Conservation (phyloP, 30 jellyfish, hydroid and myxozoan species). For the Aurelia sp. region DNA sequence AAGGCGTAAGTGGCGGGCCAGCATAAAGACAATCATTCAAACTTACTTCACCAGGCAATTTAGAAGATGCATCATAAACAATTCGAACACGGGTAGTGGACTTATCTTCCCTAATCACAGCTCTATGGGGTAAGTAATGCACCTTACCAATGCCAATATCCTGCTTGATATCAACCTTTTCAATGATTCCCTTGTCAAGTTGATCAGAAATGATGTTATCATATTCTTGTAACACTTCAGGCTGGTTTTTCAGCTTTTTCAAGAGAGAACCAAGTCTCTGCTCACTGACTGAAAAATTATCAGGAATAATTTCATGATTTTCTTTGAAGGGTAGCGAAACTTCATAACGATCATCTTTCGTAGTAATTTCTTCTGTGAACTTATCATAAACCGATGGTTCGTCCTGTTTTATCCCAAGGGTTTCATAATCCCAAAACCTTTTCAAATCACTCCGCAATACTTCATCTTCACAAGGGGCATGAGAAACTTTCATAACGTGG, state of each 20-base stretch:
- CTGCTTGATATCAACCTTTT: neutral
- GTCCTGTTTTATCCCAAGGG: neutral
- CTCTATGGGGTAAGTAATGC: neutral
- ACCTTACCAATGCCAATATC: neutral
- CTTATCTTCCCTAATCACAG: neutral
- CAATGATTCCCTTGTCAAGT: neutral
- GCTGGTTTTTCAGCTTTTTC: neutral
- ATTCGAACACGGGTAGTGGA: neutral
- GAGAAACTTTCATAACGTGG: slow-evolving; percentile 12
- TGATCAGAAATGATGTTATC: neutral
- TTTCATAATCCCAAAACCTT: slow-evolving; percentile 10
- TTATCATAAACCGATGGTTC: slow-evolving; percentile 12
- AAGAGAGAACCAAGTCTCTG: neutral
- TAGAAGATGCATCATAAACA: neutral
- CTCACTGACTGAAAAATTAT: neutral
- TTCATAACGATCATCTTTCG: neutral
- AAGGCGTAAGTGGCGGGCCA: neutral
- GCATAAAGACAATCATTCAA: neutral
- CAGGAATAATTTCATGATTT: neutral
- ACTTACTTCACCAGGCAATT: neutral
- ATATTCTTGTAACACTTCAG: neutral
- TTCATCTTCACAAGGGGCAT: neutral
- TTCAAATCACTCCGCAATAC: neutral
- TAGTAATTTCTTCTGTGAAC: neutral
- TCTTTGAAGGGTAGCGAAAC: neutral